These are phyloP conservation scores for Noctua fimbriata DNA, from an alignment of 2,888 invertebrate genomes.

Conservation along the genomic window DNA sequence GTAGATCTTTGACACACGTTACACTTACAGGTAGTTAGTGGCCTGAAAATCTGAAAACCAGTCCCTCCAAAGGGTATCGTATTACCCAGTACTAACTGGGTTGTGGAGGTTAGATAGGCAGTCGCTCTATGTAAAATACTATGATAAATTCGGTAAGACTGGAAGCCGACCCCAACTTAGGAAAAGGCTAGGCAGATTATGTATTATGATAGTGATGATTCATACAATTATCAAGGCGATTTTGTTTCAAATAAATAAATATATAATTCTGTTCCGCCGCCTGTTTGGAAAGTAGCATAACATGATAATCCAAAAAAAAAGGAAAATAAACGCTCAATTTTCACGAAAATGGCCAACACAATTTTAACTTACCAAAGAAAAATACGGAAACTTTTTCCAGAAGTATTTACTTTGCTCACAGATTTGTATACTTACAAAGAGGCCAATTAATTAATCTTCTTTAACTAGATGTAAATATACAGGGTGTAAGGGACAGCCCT, in stretches of 20 bases:
- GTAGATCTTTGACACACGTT: no score
- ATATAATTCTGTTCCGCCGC: background rate
- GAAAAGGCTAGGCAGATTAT: no score
- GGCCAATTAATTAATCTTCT: conserved; percentile 18
- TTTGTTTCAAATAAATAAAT: background rate
- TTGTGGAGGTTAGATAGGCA: no score
- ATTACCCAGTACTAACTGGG: no score
- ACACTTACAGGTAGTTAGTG: no score
- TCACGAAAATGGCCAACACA: background rate
- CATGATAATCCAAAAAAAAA: background rate
- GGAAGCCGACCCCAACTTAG: no score
- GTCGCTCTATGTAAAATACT: no score
- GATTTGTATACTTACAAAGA: conserved; percentile 16
- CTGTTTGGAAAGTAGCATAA: background rate
- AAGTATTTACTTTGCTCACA: conserved; percentile 20
- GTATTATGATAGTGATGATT: background rate
- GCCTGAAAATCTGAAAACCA: no score
- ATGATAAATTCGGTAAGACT: no score
- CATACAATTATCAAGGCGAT: background rate
- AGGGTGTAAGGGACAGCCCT: no score
- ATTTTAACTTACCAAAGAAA: background rate
- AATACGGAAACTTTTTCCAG: background rate
- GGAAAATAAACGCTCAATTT: conserved; percentile 2
- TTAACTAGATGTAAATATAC: conserved; percentile 44
- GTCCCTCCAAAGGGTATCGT: no score